Evolutionary conservation across 2,113 vertebrate genomes (phyloP).

Genomic region (Cyprinodon tularosa): DNA sequence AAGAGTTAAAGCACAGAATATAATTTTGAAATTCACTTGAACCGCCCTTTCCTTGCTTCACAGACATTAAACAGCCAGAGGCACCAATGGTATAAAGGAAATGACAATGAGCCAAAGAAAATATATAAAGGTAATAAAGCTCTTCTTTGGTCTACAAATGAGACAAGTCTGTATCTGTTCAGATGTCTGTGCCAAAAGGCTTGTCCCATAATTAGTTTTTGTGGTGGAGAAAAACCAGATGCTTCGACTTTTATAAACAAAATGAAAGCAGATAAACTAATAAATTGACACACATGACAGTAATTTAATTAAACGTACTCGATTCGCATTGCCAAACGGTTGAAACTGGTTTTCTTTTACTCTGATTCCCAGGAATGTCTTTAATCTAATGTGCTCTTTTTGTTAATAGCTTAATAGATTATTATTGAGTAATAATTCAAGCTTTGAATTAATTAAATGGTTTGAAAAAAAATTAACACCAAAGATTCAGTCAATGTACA

Average conservation of each 20-base stretch:
- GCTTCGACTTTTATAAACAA: background rate
- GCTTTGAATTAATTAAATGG: background rate
- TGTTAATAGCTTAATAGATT: too few species aligned
- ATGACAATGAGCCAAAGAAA: background rate
- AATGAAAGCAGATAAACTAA: background rate
- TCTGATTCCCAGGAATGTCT: background rate
- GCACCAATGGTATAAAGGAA: background rate
- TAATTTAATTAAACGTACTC: background rate
- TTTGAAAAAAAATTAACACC: background rate
- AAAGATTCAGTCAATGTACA: slow-evolving; percentile 62
- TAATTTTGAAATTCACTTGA: background rate
- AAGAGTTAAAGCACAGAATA: too few species aligned
- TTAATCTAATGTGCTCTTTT: background rate
- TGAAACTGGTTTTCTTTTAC: background rate
- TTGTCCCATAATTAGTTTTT: background rate
- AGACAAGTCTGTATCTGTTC: background rate
- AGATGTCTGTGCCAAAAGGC: background rate
- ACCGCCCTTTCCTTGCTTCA: background rate
- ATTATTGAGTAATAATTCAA: background rate
- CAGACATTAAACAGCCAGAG: background rate
- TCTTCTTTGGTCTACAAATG: background rate
- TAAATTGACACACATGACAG: background rate
- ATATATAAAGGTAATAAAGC: background rate
- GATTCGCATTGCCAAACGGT: background rate
- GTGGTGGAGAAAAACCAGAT: background rate